Evolutionary conservation across 1,140 invertebrate species (phyloP).

Genomic region (Tetraneura akinire): DNA sequence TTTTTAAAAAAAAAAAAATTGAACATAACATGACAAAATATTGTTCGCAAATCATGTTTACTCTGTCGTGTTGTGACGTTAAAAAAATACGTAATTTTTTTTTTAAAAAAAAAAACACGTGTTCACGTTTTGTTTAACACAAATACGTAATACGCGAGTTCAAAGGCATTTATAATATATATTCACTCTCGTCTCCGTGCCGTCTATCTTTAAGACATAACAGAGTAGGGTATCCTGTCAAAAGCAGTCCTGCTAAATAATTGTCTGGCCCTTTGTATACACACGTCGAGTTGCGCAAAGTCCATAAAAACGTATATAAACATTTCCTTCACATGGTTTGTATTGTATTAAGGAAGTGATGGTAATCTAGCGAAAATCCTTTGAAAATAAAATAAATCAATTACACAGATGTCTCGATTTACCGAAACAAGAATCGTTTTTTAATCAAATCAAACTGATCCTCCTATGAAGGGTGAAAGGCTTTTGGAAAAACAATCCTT

Average conservation of each 20-base stretch:
- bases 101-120: background rate
- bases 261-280: background rate
- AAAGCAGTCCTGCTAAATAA: background rate
- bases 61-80: background rate
- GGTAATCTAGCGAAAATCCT: background rate
- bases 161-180: background rate
- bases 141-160: conserved; percentile 1
- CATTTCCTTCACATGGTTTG: background rate
- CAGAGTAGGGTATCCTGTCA: conserved; percentile 4
- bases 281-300: background rate
- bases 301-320: background rate
- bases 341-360: background rate
- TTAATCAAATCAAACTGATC: no score
- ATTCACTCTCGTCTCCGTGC: background rate
- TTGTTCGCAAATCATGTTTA: background rate
- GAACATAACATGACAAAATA: background rate
- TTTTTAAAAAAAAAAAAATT: no score
- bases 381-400: no score
- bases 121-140: background rate
- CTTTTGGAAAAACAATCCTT: no score
- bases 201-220: background rate
- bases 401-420: no score
- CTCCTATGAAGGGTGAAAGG: no score
- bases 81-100: background rate
- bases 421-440: no score